Conservation (phyloP, 2,797 vertebrate species). For the Hemibagrus guttatus region DNA sequence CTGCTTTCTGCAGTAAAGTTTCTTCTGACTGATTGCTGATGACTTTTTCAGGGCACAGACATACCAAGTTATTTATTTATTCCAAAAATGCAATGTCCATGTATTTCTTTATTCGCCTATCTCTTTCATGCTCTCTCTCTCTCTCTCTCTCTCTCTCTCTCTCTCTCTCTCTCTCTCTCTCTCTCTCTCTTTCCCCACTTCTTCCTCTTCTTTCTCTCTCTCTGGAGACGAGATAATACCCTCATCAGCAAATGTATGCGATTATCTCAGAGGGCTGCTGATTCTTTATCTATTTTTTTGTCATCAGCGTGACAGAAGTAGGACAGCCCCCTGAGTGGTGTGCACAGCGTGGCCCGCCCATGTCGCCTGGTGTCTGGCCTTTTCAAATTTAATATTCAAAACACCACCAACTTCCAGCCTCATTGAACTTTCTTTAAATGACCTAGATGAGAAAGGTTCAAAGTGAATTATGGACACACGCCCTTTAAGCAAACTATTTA, state of each 20-base stretch:
- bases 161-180: conserved; percentile 9
- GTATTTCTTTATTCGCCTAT: conserved; percentile 43
- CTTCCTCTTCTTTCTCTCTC: conserved; percentile 47
- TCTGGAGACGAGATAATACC: conserved; percentile 51
- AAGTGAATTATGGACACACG: not conserved
- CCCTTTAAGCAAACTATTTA: not conserved
- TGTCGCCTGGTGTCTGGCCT: conserved; percentile 61
- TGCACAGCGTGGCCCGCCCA: conserved; percentile 67
- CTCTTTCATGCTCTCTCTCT: conserved; percentile 22
- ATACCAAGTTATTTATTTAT: conserved; percentile 79
- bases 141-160: conserved; percentile 8
- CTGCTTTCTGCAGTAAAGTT: conserved; percentile 77
- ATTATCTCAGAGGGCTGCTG: conserved; percentile 51
- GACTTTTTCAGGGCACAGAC: conserved; percentile 93
- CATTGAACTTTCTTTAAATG: conserved; percentile 45
- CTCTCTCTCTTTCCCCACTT: not conserved
- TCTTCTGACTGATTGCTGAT: conserved; percentile 87
- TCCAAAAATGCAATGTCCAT: conserved; percentile 61
- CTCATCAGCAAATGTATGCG: conserved; percentile 55
- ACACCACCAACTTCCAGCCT: conserved; percentile 60
- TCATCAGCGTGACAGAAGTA: conserved; percentile 74
- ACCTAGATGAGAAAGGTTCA: conserved; percentile 22
- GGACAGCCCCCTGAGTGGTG: conserved; percentile 67
- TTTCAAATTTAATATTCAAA: conserved; percentile 67
- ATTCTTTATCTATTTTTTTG: conserved; percentile 54